These are phyloP conservation scores for Axinella damicornis DNA, from an alignment of 37 sponge, comb jelly and placozoan species.

Conservation along the genomic window DNA sequence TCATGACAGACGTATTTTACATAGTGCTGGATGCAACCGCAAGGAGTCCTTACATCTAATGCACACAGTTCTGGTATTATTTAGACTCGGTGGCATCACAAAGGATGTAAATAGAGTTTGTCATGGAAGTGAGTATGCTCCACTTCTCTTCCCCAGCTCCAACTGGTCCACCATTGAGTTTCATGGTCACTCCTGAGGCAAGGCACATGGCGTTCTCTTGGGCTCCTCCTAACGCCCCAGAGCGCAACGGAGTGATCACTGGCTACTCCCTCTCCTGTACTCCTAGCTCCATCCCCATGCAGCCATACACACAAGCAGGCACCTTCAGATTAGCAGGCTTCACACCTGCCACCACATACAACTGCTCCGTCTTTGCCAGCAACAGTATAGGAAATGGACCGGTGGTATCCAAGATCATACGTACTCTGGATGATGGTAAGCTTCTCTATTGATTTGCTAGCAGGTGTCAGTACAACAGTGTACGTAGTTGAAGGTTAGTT, in stretches of 20 bases:
- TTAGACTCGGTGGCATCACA: no score
- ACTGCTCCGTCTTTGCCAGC: conserved; percentile 9
- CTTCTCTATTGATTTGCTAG: no score
- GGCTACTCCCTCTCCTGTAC: background rate
- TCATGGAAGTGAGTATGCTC: no score
- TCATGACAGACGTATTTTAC: no score
- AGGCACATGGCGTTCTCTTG: conserved; percentile 17
- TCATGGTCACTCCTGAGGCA: background rate
- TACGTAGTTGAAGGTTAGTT: background rate
- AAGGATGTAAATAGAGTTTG: no score
- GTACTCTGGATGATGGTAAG: background rate
- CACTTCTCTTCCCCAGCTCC: conserved; percentile 7
- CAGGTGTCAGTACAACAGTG: no score
- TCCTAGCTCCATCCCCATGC: background rate
- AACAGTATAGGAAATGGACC: conserved; percentile 19
- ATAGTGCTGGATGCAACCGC: no score
- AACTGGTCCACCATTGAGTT: conserved; percentile 3
- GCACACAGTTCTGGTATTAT: no score
- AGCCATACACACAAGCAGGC: background rate
- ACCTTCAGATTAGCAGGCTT: background rate
- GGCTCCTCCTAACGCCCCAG: background rate
- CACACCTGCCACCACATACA: conserved; percentile 1
- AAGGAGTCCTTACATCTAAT: no score
- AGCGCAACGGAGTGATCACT: conserved; percentile 12
- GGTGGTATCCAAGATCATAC: background rate